phyloP scores from a whole-genome alignment of 2,888 invertebrate species.

The Drosophila gaucha region DNA sequence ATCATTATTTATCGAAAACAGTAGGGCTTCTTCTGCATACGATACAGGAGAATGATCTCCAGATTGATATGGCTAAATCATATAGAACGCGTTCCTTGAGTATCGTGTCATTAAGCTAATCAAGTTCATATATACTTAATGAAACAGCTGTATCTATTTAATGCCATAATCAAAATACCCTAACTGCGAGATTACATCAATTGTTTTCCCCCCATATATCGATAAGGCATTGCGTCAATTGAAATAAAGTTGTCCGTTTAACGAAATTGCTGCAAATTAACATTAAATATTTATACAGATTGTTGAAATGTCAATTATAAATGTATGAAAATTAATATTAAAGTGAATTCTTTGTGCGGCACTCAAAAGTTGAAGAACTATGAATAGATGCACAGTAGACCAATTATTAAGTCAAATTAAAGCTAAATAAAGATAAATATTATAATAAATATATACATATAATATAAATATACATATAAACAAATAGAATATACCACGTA shows the following conservation, averaged over 20 bases:
- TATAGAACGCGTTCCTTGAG: no score
- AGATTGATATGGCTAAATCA: no score
- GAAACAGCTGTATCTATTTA: background rate
- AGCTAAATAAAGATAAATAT: constrained; percentile 1
- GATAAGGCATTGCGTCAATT: constrained; percentile 34
- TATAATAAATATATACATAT: no score
- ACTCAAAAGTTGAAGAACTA: constrained; percentile 15
- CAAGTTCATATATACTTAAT: background rate
- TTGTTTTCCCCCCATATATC: constrained; percentile 3
- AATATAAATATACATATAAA: background rate
- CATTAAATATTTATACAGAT: constrained; percentile 37
- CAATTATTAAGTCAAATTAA: constrained; percentile 30
- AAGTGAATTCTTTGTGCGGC: constrained; percentile 11
- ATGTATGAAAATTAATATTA: constrained; percentile 7
- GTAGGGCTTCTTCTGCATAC: no score
- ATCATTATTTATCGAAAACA: no score
- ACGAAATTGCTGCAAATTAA: constrained; percentile 23
- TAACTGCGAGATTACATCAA: background rate
- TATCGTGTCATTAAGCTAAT: no score
- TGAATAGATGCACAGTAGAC: constrained; percentile 6
- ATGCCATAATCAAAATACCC: background rate
- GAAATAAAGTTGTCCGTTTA: constrained; percentile 17
- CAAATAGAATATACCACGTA: constrained; percentile 2
- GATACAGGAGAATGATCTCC: no score
- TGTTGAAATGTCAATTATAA: constrained; percentile 35